These are phyloP conservation scores for Hydroisotoma schaefferi DNA, from an alignment of 2,888 invertebrate genomes.

Conservation along the genomic window DNA sequence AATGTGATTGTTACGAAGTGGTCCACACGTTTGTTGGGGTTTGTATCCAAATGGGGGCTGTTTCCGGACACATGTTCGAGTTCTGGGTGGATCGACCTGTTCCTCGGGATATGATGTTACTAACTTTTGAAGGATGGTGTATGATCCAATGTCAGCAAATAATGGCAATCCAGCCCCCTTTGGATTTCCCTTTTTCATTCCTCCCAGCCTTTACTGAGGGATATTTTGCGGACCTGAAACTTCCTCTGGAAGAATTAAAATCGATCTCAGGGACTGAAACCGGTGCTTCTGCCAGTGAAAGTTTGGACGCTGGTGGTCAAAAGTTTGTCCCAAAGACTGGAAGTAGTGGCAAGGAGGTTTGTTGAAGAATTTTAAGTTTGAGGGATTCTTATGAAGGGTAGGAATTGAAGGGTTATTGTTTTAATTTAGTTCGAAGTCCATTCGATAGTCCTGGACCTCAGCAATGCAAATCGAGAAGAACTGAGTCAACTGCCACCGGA, in stretches of 20 bases:
- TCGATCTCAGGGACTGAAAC: too few species aligned
- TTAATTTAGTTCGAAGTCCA: constrained; percentile 41
- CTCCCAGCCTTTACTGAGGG: constrained; percentile 64
- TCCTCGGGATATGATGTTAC: constrained; percentile 50
- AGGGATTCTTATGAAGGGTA: too few species aligned
- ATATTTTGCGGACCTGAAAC: constrained; percentile 62
- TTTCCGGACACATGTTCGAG: constrained; percentile 64
- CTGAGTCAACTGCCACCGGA: constrained; percentile 60
- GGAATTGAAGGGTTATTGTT: background rate
- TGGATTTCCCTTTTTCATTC: constrained; percentile 61
- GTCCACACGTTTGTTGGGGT: constrained; percentile 51
- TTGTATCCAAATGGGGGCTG: constrained; percentile 61
- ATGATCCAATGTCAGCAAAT: constrained; percentile 61
- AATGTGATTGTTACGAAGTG: constrained; percentile 66
- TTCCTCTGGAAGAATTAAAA: constrained; percentile 49
- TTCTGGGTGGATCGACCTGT: constrained; percentile 53
- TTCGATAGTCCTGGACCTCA: constrained; percentile 43
- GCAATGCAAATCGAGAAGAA: constrained; percentile 28
- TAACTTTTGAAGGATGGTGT: constrained; percentile 58
- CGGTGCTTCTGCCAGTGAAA: background rate
- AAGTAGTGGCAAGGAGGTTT: background rate
- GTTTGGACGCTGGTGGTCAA: background rate
- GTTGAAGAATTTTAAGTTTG: background rate
- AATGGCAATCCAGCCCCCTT: constrained; percentile 54
- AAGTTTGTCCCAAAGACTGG: background rate